A percentile compares a stretch with the other conserved stretches of the same genome.
These are phyloP conservation scores for Apotomis betuletana DNA, from an alignment of 2,888 invertebrate species.

Conservation along the genomic window DNA sequence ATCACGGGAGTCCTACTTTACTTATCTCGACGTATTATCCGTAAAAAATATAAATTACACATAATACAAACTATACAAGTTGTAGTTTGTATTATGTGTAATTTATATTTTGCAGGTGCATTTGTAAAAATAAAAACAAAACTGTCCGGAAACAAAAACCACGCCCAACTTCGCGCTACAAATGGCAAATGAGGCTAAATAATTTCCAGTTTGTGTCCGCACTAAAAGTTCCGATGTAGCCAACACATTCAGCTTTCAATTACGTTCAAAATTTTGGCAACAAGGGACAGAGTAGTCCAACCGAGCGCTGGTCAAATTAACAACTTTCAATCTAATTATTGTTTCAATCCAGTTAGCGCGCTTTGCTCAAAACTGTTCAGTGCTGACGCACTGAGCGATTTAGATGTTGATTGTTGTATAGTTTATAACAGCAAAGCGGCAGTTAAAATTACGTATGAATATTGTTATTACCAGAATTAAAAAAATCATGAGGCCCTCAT, in stretches of 20 bases:
- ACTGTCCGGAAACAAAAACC: neutral
- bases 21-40: too few species aligned
- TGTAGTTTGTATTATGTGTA: too few species aligned
- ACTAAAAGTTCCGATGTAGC: constrained; percentile 43
- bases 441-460: too few species aligned
- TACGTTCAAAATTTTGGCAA: constrained; percentile 49
- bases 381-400: constrained; percentile 11
- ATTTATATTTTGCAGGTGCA: neutral
- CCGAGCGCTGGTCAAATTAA: constrained; percentile 51
- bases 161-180: constrained; percentile 8
- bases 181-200: constrained; percentile 23
- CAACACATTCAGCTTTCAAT: constrained; percentile 52
- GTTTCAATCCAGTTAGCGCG: constrained; percentile 41
- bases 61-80: too few species aligned
- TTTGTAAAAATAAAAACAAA: neutral
- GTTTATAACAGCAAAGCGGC: neutral
- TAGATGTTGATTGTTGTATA: constrained; percentile 12
- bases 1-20: too few species aligned
- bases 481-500: too few species aligned
- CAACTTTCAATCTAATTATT: constrained; percentile 58
- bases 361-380: constrained; percentile 37
- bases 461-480: too few species aligned
- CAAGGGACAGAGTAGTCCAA: constrained; percentile 46
- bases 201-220: constrained; percentile 39
- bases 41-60: too few species aligned